Base-by-base conservation (phyloP, 2,888 invertebrate genomes). In the Dasypolia templi region DNA sequence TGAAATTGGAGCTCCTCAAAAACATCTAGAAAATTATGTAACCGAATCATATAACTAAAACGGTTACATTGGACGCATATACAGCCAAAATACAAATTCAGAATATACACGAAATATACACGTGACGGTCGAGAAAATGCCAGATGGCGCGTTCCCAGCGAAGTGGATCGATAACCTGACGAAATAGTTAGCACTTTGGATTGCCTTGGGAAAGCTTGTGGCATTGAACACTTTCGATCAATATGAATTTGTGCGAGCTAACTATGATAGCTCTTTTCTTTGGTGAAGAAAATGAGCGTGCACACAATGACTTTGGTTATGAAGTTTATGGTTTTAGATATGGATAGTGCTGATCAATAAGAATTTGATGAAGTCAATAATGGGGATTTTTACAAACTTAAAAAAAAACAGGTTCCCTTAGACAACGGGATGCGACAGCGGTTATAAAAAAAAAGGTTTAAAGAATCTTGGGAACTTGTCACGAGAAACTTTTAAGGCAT, bases 111-210 rank as follows among this genome's bases (percentile, higher is more conserved):
- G 44, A 62, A 62, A 71, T 62, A 72, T 49, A 55, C 72, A 77
- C 71, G 79, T 81, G 77, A 77, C 29, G 72, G 77, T 73, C 64
- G 64, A 75, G 68, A 61, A 79, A 80, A 64, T 74, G 79, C 86
- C 86, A 86, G 85, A 86, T 86, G 88, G 66, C 68, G 55, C 55
- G 75, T 77, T 81, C 86, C 75, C 88, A 79, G 70, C 68, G 59
- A 80, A 84, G 78, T 87, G 79, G 77, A 87, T 84, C 84, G 86
- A 86, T 86, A 87, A 86, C 82, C 86, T 75, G 65, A 59, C 61
- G 77, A 71, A 79, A 87, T 79, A 68, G 77, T 81, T 73, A 85
- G 75, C 77, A 78, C 86, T 83, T 78, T 69, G 72, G 53, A 59
- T 81, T 67, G 49, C 72, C 71, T 79, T 79, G 79, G 62, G 64